These are phyloP conservation scores for Propithecus deckenii DNA, from an alignment of 2,797 vertebrate genomes.

Conservation along the genomic window DNA sequence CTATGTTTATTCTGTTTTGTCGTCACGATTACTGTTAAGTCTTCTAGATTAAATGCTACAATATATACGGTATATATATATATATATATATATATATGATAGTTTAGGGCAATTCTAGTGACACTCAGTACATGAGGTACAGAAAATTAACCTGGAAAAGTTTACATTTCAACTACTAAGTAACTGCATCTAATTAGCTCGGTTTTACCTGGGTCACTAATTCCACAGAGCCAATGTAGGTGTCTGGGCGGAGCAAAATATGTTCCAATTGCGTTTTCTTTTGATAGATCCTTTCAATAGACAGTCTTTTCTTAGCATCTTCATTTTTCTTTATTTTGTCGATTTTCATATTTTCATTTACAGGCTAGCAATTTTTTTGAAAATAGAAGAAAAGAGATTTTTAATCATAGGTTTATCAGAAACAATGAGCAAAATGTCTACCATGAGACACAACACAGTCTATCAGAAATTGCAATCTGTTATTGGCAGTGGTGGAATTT, in stretches of 20 bases:
- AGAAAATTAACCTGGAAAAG: neutral
- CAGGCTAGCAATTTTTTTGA: slow-evolving; percentile 75
- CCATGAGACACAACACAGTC: too few species aligned
- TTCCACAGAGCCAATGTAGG: slow-evolving; percentile 98
- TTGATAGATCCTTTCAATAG: slow-evolving; percentile 97
- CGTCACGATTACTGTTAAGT: neutral
- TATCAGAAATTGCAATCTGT: neutral
- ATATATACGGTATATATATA: neutral
- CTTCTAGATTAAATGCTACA: neutral
- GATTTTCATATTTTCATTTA: slow-evolving; percentile 88
- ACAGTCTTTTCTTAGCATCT: slow-evolving; percentile 86
- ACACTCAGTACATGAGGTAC: neutral
- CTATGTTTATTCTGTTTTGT: neutral
- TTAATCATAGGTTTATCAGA: neutral
- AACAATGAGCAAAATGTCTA: neutral
- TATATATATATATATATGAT: neutral
- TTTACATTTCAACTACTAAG: neutral
- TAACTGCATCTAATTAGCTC: neutral
- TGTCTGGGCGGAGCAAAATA: slow-evolving; percentile 97
- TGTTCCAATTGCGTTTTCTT: slow-evolving; percentile 99
- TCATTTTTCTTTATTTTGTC: slow-evolving; percentile 89
- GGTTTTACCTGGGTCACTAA: slow-evolving; percentile 92
- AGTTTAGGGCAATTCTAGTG: neutral
- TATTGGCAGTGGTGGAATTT: neutral
- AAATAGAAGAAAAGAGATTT: neutral